These are phyloP conservation scores for Alethe diademata DNA, from an alignment of 2,113 vertebrate genomes.

Conservation along the genomic window DNA sequence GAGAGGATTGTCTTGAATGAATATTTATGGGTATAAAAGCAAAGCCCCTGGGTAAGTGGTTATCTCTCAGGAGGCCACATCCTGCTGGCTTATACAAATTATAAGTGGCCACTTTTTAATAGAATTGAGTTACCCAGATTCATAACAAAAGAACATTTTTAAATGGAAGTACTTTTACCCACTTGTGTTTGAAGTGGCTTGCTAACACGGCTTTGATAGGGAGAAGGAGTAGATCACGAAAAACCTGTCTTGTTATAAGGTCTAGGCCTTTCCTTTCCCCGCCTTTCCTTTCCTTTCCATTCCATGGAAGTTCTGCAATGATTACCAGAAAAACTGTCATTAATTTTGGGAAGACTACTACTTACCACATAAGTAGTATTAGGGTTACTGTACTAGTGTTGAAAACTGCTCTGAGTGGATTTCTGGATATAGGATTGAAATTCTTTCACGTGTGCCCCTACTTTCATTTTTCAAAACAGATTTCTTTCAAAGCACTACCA, in stretches of 20 bases:
- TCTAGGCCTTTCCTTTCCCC: background rate
- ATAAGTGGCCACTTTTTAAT: constrained; percentile 21
- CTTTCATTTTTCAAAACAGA: background rate
- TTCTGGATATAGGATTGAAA: background rate
- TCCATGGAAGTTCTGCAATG: background rate
- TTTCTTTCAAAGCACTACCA: background rate
- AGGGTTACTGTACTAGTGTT: background rate
- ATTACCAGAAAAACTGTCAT: background rate
- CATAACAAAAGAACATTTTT: background rate
- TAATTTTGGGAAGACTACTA: background rate
- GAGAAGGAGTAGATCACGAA: background rate
- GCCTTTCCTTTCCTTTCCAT: too few species aligned
- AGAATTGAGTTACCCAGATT: background rate
- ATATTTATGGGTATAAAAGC: background rate
- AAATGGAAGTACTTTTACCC: background rate
- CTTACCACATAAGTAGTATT: background rate
- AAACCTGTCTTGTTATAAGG: background rate
- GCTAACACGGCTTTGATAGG: background rate
- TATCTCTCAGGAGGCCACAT: constrained; percentile 29
- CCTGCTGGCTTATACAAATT: background rate
- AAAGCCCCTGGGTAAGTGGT: constrained; percentile 13
- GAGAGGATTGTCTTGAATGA: background rate
- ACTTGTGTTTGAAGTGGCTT: background rate
- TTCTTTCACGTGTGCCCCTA: background rate
- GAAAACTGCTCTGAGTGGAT: background rate